Base-by-base conservation (phyloP, 2,888 invertebrate species). In the Orchestes rusci region DNA sequence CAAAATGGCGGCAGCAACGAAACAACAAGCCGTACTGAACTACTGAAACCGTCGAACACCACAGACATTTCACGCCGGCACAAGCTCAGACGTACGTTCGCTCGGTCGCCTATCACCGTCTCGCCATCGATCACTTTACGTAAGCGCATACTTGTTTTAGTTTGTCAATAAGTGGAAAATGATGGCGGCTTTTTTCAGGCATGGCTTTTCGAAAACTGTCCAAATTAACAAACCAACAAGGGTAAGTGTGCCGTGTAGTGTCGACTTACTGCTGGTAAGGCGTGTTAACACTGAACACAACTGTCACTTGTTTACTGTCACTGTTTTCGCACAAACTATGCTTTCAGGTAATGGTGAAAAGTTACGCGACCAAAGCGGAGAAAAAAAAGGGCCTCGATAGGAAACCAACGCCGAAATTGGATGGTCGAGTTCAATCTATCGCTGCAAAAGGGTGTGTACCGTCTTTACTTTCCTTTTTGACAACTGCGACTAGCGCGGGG, bases 1-100 rank as follows among this genome's bases (percentile, higher is more conserved):
- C 81, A 86, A 84, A 83, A 88, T 88, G 87, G 88, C 87, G 86
- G 84, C 82, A 75, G 81, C 80, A 77, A 56, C 55, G 56, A 55
- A 56, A 82, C 79, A 81, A 82, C 81, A 81, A 82, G 81, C 82
- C 78, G 79, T 79, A 79, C 76, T 77, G 77, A 68, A 56, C 68
- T 79, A 78, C 76, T 77, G 77, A 68, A 56, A 68, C 73, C 75
- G 71, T 60, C 62, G 59, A 63, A 62, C 59, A 57, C 53, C 47
- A 49, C 53, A 72, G 59, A 59, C 61, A 60, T 59, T 60, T 60
- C 59, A 60, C 58, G 56, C 57, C 48, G 56, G 39, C 34, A 29
- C 41, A 39, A 59, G 43, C 52, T 31, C 34, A 38, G 56, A 59
- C 60, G 39, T 52, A 62, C 63, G 62, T 62, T 55, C 32, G 36